A percentile compares a stretch with the other conserved stretches of the same genome.
Evolutionary conservation across 2,797 vertebrate genomes (phyloP).

Genomic region (Enteromius trimaculatus): DNA sequence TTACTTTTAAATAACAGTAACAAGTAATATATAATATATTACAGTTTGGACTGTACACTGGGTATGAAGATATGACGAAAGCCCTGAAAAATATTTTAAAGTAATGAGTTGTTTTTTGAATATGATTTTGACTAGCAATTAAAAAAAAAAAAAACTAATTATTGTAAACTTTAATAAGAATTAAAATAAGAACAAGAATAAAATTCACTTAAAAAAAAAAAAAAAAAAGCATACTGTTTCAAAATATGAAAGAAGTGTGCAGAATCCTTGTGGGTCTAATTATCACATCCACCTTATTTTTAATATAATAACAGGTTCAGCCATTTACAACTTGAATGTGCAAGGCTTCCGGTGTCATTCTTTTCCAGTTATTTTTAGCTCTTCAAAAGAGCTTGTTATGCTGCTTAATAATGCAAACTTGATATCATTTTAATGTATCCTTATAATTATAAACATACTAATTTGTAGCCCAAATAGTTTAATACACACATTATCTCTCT

Average conservation of each 20-base stretch:
- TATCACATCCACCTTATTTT: slow-evolving; percentile 2
- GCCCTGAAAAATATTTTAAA: too few species aligned
- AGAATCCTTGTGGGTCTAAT: slow-evolving; percentile 13
- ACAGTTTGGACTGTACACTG: too few species aligned
- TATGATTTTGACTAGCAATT: too few species aligned
- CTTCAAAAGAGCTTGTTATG: neutral
- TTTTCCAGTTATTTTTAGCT: neutral
- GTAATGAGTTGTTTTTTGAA: too few species aligned
- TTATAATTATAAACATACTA: neutral
- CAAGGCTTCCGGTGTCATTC: neutral
- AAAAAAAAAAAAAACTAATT: neutral
- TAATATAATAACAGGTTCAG: neutral
- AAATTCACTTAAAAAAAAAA: too few species aligned
- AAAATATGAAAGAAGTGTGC: neutral
- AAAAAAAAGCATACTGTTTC: neutral
- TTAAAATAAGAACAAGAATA: too few species aligned
- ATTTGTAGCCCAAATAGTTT: neutral
- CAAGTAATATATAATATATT: too few species aligned
- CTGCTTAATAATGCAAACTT: neutral
- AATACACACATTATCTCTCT: neutral
- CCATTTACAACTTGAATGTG: neutral
- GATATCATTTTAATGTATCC: neutral
- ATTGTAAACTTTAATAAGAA: neutral
- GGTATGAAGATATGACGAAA: too few species aligned
- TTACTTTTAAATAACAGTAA: too few species aligned